Conservation (phyloP, 2,113 vertebrate species). For the Poecilia latipinna region DNA sequence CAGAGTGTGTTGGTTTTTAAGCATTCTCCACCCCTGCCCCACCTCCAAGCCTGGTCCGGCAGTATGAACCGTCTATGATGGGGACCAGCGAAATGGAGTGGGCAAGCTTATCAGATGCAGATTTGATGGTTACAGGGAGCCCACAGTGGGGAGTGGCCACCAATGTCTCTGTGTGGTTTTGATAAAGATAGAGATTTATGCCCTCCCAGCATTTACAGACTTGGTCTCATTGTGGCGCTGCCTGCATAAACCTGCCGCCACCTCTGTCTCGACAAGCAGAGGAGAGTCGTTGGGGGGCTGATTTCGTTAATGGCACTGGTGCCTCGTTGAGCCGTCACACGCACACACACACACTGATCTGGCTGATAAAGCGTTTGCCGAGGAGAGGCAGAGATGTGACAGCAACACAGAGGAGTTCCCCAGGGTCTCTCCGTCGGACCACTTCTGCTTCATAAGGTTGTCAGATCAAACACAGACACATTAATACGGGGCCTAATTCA, state of each 20-base stretch:
- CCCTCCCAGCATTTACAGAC: slow-evolving; percentile 84
- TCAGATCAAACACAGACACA: slow-evolving; percentile 39
- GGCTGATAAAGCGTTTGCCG: slow-evolving; percentile 38
- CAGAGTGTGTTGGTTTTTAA: slow-evolving; percentile 16
- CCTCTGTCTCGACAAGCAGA: slow-evolving; percentile 80
- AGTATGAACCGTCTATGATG: slow-evolving; percentile 73
- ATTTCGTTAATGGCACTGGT: slow-evolving; percentile 75
- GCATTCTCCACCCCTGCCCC: no score
- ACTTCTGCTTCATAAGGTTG: slow-evolving; percentile 33
- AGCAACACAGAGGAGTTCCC: slow-evolving; percentile 51
- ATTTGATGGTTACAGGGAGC: slow-evolving; percentile 78
- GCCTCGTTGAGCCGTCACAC: slow-evolving; percentile 21
- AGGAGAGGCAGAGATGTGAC: slow-evolving; percentile 33
- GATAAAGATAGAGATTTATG: slow-evolving; percentile 89
- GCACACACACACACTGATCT: slow-evolving; percentile 43
- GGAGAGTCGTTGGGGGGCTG: slow-evolving; percentile 57
- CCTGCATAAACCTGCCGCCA: slow-evolving; percentile 84
- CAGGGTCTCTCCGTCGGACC: slow-evolving; percentile 30
- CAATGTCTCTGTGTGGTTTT: slow-evolving; percentile 82
- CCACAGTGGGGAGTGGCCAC: slow-evolving; percentile 80
- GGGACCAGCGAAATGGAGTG: slow-evolving; percentile 36
- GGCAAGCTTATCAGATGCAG: slow-evolving; percentile 78
- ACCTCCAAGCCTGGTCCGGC: slow-evolving; percentile 42
- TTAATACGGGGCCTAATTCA: slow-evolving; percentile 26
- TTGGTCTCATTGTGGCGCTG: slow-evolving; percentile 78